These are phyloP conservation scores for Aspidiotus destructor DNA, from an alignment of 2,888 invertebrate genomes.

Conservation along the genomic window DNA sequence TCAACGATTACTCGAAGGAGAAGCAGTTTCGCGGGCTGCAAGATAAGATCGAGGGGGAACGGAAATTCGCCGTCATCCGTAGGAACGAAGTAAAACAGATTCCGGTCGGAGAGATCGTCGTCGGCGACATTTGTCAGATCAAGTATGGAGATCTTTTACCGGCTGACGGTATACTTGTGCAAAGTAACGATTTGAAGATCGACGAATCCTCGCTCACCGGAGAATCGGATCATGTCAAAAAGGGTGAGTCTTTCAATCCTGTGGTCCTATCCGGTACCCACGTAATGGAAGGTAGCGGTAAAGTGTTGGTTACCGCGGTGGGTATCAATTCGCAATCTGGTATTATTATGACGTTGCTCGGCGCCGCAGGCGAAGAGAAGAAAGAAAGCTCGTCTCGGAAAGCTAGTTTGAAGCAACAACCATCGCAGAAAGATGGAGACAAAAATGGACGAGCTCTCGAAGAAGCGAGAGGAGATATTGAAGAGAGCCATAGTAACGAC, in stretches of 20 bases:
- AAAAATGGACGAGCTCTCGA: conserved; percentile 16
- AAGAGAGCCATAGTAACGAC: background rate
- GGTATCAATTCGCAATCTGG: conserved; percentile 59
- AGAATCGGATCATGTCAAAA: conserved; percentile 60
- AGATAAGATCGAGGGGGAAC: conserved; percentile 53
- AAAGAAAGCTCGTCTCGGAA: conserved; percentile 25
- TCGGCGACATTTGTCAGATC: conserved; percentile 52
- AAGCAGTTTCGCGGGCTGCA: conserved; percentile 55
- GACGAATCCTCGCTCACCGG: conserved; percentile 59
- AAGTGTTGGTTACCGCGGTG: conserved; percentile 55
- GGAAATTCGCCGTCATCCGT: conserved; percentile 53
- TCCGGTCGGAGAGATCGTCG: conserved; percentile 51
- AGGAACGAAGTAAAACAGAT: conserved; percentile 49
- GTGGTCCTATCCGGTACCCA: conserved; percentile 51
- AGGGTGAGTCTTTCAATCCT: conserved; percentile 50
- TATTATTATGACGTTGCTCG: conserved; percentile 55
- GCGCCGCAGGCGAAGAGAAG: conserved; percentile 45
- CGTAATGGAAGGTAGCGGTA: conserved; percentile 59
- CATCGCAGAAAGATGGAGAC: conserved; percentile 17
- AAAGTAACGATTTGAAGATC: conserved; percentile 55
- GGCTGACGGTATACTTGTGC: conserved; percentile 55
- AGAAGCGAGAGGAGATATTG: background rate
- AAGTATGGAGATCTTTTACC: conserved; percentile 54
- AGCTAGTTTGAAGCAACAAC: conserved; percentile 18
- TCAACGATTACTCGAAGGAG: conserved; percentile 59